A percentile compares a stretch with the other conserved stretches of the same genome.
Evolutionary conservation across 2,888 invertebrate genomes (phyloP).

Genomic region (Empis livida): DNA sequence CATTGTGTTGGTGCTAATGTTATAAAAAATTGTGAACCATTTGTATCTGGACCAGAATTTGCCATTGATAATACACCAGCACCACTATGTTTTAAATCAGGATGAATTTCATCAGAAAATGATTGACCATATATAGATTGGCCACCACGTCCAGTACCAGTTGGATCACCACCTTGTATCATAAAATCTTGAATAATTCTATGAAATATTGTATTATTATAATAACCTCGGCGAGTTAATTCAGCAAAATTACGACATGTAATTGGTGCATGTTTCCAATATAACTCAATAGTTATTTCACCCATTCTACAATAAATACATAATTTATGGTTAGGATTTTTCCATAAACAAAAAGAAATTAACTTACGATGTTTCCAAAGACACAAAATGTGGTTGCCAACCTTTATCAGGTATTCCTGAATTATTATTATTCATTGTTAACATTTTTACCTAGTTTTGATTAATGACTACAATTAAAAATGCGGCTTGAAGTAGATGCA

Average conservation of each 20-base stretch:
- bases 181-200: slow-evolving; percentile 87
- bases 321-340: neutral
- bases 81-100: slow-evolving; percentile 89
- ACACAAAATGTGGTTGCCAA: slow-evolving; percentile 77
- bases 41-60: slow-evolving; percentile 91
- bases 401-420: slow-evolving; percentile 70
- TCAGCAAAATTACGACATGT: slow-evolving; percentile 98
- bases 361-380: slow-evolving; percentile 71
- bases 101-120: slow-evolving; percentile 91
- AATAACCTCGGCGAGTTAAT: slow-evolving; percentile 82
- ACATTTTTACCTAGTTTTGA: too few relatives aligned
- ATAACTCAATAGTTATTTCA: slow-evolving; percentile 77
- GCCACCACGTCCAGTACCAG: slow-evolving; percentile 92
- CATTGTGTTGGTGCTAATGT: slow-evolving; percentile 94
- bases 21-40: slow-evolving; percentile 98
- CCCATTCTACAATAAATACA: slow-evolving; percentile 62
- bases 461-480: too few relatives aligned
- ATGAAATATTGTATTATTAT: slow-evolving; percentile 92
- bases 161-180: slow-evolving; percentile 96
- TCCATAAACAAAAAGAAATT: neutral
- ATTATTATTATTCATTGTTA: too few relatives aligned
- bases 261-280: slow-evolving; percentile 97
- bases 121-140: slow-evolving; percentile 90
- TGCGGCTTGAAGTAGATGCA: too few relatives aligned
- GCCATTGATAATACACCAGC: slow-evolving; percentile 93